phyloP scores from a whole-genome alignment of 2,888 invertebrate genomes.

The Brachyptera risi region DNA sequence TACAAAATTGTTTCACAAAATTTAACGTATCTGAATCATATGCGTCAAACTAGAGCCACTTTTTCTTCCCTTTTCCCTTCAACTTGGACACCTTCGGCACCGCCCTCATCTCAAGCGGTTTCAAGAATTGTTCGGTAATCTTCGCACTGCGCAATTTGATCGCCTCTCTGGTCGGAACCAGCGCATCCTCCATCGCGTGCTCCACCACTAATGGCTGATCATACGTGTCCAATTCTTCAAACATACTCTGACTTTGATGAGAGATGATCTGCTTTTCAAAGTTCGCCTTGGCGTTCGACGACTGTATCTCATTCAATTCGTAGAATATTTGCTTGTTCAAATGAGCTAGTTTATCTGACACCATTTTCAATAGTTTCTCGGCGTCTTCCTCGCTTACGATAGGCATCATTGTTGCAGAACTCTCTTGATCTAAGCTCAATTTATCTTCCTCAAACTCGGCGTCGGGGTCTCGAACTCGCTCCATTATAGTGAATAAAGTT shows the following conservation, averaged over 20 bases:
- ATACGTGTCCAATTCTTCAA: slow-evolving; percentile 42
- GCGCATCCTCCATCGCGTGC: slow-evolving; percentile 53
- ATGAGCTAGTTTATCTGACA: not conserved
- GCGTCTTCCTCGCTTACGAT: not conserved
- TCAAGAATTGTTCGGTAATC: slow-evolving; percentile 45
- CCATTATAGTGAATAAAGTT: not conserved
- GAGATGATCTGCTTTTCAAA: not conserved
- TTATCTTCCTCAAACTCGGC: not conserved
- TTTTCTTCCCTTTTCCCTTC: not conserved
- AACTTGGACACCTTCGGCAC: not conserved
- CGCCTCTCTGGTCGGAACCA: slow-evolving; percentile 50
- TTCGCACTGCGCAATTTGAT: slow-evolving; percentile 53
- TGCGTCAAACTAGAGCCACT: not conserved
- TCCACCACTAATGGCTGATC: slow-evolving; percentile 40
- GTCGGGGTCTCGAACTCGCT: not conserved
- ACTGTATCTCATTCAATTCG: not conserved
- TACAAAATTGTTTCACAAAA: not conserved
- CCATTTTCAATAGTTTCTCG: not conserved
- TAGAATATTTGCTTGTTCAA: not conserved
- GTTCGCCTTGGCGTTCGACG: slow-evolving; percentile 12
- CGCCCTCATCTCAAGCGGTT: not conserved
- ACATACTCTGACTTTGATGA: not conserved
- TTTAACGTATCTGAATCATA: not conserved
- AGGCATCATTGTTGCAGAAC: not conserved
- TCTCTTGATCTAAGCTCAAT: not conserved